Conservation (phyloP, 92 coral and sea anemone genomes). For the Actinostola sp. region DNA sequence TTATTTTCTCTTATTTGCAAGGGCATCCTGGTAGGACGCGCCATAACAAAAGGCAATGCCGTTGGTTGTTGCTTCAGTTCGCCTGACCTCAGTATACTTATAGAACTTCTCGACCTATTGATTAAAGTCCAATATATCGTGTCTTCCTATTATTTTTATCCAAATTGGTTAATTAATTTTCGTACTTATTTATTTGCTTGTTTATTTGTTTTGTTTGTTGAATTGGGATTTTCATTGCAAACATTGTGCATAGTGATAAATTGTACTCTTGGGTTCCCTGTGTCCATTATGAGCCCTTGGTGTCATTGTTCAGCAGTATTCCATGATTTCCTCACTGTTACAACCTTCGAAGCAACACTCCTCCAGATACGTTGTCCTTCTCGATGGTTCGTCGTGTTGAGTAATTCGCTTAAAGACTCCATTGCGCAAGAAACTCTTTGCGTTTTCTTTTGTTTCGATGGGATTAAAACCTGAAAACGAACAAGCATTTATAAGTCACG, state of each 20-base stretch:
- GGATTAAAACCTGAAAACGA: constrained; percentile 8
- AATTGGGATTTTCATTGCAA: too few species aligned
- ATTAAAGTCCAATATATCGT: too few species aligned
- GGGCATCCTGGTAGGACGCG: too few species aligned
- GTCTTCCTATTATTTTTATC: too few species aligned
- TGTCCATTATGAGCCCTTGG: background rate
- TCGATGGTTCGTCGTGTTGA: constrained; percentile 23
- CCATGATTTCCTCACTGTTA: constrained; percentile 41
- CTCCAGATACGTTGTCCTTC: constrained; percentile 50
- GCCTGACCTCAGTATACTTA: too few species aligned
- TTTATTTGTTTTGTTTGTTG: background rate
- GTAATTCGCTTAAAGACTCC: background rate
- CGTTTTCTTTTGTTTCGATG: background rate
- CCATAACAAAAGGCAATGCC: too few species aligned
- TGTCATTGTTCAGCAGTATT: constrained; percentile 44
- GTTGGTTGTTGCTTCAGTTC: too few species aligned
- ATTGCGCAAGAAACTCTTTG: constrained; percentile 6
- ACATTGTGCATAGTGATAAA: too few species aligned
- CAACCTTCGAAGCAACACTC: constrained; percentile 67
- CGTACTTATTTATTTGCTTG: background rate
- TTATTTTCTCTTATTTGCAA: too few species aligned
- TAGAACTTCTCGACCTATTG: too few species aligned
- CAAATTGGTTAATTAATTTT: too few species aligned
- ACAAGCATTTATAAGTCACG: background rate
- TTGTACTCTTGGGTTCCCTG: background rate